Base-by-base conservation (phyloP, 2,113 vertebrate species). In the Neofelis nebulosa region DNA sequence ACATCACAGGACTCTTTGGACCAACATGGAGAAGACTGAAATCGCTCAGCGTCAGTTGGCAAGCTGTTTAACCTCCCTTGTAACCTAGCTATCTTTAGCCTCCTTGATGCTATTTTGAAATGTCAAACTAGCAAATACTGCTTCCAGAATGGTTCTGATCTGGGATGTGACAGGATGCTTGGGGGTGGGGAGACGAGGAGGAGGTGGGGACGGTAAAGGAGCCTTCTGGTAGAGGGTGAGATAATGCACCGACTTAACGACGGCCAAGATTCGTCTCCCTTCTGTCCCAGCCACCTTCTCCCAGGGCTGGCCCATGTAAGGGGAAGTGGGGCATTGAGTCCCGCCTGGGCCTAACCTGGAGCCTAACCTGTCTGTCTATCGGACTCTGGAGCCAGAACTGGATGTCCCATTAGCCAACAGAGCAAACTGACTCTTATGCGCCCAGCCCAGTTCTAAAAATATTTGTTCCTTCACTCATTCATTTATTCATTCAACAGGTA, bases 51-150 rank as follows among this genome's bases (percentile, higher is more conserved):
- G 27, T 92, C 91, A 80, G 76, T 94, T 88, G 96, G 96, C 92
- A 88, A 96, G 94, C 90, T 96, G 95, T 84, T 96, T 96, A 96
- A 96, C 97, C 94, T 97, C 90, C 74, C 87, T 87, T 63, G 88
- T 98, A 96, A 98, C 97, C 97, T 73, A 90, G 90, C 96, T 98
- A 98, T 98, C 95, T 97, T 98, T 98, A 98, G 97, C 96, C 36
- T 96, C 65, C 96, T 94, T 81, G 87, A 96, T 97, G 92, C 95
- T 98, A 97, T 98, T 98, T 97, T 98, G 94, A 98, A 98, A 97
- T 97, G 96, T 98, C 97, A 97, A 92, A 97, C 95, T 90, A 98
- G 97, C 96, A 98, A 97, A 97, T 82, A 95, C 94, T 92, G 96
- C 97, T 98, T 97, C 97, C 96, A 98, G 95, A 96, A 96, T 57